A percentile compares a stretch with the other conserved stretches of the same genome.
Evolutionary conservation across 2,888 invertebrate species (phyloP).

Genomic region (Nebria brevicollis): DNA sequence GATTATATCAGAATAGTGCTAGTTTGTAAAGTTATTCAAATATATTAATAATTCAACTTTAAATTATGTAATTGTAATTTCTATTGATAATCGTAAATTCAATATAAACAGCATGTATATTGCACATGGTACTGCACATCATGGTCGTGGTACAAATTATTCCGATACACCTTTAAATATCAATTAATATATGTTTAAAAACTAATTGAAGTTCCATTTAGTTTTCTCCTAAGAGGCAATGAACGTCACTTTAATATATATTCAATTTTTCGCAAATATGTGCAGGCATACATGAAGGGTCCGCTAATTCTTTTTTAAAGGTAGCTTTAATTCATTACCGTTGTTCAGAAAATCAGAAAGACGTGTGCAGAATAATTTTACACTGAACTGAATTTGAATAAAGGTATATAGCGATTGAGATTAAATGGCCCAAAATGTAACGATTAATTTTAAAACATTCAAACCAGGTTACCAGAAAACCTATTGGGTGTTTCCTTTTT

Average conservation of each 20-base stretch:
- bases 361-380: not conserved
- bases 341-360: not conserved
- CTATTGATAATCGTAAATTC: no score
- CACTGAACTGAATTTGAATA: not conserved
- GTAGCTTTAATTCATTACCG: not conserved
- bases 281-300: not conserved
- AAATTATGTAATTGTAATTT: no score
- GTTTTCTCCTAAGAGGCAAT: not conserved
- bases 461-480: not conserved
- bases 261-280: not conserved
- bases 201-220: no score
- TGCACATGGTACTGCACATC: no score
- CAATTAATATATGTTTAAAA: no score
- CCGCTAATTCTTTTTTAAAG: not conserved
- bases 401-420: not conserved
- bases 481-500: no score
- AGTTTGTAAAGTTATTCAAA: no score
- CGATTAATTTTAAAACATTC: not conserved
- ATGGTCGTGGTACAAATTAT: no score
- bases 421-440: not conserved
- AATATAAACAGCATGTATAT: no score
- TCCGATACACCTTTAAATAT: no score
- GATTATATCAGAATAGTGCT: no score
- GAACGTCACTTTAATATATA: not conserved
- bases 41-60: no score